These are phyloP conservation scores for Podarcis muralis DNA, from an alignment of 2,113 vertebrate genomes.

Conservation along the genomic window DNA sequence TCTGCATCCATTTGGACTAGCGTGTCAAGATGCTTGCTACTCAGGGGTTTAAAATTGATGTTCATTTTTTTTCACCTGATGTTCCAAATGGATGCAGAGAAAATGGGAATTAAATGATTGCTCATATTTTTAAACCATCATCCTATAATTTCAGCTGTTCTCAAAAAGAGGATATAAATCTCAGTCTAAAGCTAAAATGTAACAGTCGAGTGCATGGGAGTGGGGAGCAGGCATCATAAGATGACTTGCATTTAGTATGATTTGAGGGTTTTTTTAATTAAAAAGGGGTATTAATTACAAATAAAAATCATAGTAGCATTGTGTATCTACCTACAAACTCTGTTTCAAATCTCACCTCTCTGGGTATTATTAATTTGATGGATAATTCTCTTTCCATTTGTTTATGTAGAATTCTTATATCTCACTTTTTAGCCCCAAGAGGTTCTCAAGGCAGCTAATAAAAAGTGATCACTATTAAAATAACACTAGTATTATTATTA, in stretches of 20 bases:
- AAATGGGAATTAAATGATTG: constrained; percentile 23
- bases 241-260: neutral
- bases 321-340: neutral
- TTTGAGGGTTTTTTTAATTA: neutral
- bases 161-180: constrained; percentile 6
- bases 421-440: too few species aligned
- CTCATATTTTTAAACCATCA: constrained; percentile 6
- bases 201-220: neutral
- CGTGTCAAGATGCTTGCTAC: neutral
- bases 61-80: neutral
- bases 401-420: too few species aligned
- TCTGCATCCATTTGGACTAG: constrained; percentile 2
- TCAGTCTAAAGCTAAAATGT: constrained; percentile 18
- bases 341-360: neutral
- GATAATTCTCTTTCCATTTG: neutral
- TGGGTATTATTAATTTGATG: neutral
- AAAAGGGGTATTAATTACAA: neutral
- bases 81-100: constrained; percentile 10
- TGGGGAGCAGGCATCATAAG: neutral
- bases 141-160: neutral
- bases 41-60: constrained; percentile 21
- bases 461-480: too few species aligned
- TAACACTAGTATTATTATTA: too few species aligned
- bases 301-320: neutral
- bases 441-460: too few species aligned